Percentiles rank a stretch among this genome's conserved stretches.
These are phyloP conservation scores for Entomyzon cyanotis DNA, from an alignment of 2,113 vertebrate genomes.

Conservation along the genomic window DNA sequence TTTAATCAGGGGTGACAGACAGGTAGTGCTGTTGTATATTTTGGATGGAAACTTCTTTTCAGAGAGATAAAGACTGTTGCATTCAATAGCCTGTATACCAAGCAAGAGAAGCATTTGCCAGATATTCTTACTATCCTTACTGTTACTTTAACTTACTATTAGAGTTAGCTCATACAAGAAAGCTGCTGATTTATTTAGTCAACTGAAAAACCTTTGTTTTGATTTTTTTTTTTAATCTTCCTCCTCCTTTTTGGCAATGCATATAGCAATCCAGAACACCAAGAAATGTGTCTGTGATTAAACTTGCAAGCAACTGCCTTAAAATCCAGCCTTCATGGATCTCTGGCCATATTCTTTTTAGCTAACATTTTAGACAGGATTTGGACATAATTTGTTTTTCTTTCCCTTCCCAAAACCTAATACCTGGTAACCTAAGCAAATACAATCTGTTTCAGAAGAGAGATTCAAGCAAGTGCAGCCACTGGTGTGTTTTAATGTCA, in stretches of 20 bases:
- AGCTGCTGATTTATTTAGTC: conserved; percentile 63
- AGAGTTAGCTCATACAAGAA: not conserved
- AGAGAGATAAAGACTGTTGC: conserved; percentile 67
- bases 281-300: conserved; percentile 20
- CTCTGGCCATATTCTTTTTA: conserved; percentile 60
- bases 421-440: conserved; percentile 86
- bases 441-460: conserved; percentile 81
- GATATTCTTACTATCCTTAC: conserved; percentile 51
- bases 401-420: conserved; percentile 75
- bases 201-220: conserved; percentile 65
- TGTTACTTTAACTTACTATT: not conserved
- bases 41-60: conserved; percentile 81
- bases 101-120: conserved; percentile 64
- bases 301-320: conserved; percentile 29
- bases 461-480: conserved; percentile 77
- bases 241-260: not conserved
- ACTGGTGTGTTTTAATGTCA: conserved; percentile 87
- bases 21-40: conserved; percentile 78
- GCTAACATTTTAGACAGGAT: conserved; percentile 63
- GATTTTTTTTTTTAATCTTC: not conserved
- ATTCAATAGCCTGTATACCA: conserved; percentile 26
- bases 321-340: conserved; percentile 57
- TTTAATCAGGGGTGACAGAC: conserved; percentile 79
- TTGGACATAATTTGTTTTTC: conserved; percentile 79
- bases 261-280: not conserved